Percentiles rank a stretch among this genome's conserved stretches.
These are phyloP conservation scores for Taenioides sp. DNA, from an alignment of 2,797 vertebrate genomes.

Conservation along the genomic window DNA sequence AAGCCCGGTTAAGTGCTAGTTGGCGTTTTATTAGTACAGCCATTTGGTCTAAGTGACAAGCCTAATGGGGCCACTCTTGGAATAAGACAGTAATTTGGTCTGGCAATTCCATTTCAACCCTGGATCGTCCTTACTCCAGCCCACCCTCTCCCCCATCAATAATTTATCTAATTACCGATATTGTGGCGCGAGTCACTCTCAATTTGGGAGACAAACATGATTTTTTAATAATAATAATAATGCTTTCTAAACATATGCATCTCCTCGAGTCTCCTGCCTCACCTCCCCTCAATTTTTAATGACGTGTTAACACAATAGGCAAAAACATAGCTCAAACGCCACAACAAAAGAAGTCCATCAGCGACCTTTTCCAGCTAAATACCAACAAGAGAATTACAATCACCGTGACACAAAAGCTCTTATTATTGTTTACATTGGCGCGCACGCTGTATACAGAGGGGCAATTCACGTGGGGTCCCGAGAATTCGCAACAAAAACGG, in stretches of 20 bases:
- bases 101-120: slow-evolving; percentile 91
- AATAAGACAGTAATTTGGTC: slow-evolving; percentile 86
- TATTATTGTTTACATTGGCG: slow-evolving; percentile 39
- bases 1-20: slow-evolving; percentile 80
- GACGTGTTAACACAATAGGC: slow-evolving; percentile 81
- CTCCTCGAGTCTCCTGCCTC: slow-evolving; percentile 63
- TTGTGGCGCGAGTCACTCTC: slow-evolving; percentile 89
- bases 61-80: slow-evolving; percentile 83
- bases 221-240: slow-evolving; percentile 95
- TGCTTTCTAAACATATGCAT: slow-evolving; percentile 86
- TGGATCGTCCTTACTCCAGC: slow-evolving; percentile 71
- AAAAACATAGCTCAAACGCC: slow-evolving; percentile 71
- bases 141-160: slow-evolving; percentile 84
- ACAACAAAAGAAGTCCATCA: slow-evolving; percentile 77
- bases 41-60: slow-evolving; percentile 86
- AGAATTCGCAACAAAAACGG: slow-evolving; percentile 61
- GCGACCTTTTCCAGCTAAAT: slow-evolving; percentile 76
- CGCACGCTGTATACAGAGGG: slow-evolving; percentile 56
- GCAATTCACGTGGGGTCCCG: slow-evolving; percentile 64
- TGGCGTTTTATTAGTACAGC: slow-evolving; percentile 79
- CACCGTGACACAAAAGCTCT: slow-evolving; percentile 40
- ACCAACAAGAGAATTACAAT: slow-evolving; percentile 64
- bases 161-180: slow-evolving; percentile 94
- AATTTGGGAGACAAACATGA: slow-evolving; percentile 91
- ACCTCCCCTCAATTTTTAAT: slow-evolving; percentile 80